phyloP scores from a whole-genome alignment of 2,113 vertebrate genomes.

The Leucopternis melanops region DNA sequence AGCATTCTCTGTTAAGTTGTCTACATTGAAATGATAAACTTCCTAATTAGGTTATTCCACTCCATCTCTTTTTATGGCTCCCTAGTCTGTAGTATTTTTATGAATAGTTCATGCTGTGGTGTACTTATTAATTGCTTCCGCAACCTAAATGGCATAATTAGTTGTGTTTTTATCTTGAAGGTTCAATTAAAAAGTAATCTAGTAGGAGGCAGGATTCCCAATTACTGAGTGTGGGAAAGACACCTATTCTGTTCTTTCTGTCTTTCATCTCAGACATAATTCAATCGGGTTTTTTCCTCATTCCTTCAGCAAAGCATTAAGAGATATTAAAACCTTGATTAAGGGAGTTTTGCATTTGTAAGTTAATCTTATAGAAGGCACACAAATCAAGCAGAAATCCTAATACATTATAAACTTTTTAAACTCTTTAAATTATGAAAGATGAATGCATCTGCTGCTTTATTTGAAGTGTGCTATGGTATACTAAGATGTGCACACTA shows the following conservation, averaged over 20 bases:
- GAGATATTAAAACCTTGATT: neutral
- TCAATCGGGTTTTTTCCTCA: neutral
- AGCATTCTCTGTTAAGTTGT: neutral
- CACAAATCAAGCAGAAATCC: neutral
- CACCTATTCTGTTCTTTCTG: neutral
- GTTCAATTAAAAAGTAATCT: constrained; percentile 37
- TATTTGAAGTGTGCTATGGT: neutral
- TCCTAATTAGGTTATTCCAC: neutral
- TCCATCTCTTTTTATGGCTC: neutral
- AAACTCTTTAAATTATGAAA: neutral
- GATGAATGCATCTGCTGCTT: neutral
- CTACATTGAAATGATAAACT: neutral
- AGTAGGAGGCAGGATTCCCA: neutral
- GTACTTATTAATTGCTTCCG: neutral
- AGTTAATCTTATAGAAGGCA: neutral
- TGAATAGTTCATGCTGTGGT: neutral
- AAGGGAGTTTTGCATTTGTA: neutral
- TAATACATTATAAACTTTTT: neutral
- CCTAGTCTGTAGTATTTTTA: neutral
- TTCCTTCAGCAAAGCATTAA: neutral
- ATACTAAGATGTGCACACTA: neutral
- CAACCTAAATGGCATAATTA: constrained; percentile 20
- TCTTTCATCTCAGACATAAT: constrained; percentile 12
- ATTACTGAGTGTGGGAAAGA: constrained; percentile 1
- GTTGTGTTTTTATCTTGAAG: constrained; percentile 1